Conservation (phyloP, 1,140 invertebrate genomes). For the Lineus longissimus region DNA sequence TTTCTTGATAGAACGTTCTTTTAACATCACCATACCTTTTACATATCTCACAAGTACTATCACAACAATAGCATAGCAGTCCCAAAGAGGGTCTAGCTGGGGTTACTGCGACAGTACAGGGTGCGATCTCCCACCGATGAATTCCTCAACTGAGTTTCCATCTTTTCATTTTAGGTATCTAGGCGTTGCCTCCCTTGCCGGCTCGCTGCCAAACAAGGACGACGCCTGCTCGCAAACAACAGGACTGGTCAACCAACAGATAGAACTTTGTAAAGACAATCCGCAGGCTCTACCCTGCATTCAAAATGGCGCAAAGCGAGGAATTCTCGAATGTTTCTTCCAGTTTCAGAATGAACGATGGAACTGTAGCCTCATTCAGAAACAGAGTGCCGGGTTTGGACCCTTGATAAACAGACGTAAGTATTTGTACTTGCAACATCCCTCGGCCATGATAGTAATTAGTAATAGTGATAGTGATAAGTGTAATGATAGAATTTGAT, state of each 20-base stretch:
- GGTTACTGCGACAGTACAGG: no score
- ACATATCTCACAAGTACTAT: no score
- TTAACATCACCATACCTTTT: no score
- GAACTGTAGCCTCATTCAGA: constrained; percentile 45
- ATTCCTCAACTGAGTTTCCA: no score
- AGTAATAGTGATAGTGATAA: constrained; percentile 6
- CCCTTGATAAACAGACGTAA: constrained; percentile 77
- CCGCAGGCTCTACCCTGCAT: constrained; percentile 46
- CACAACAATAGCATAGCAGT: no score
- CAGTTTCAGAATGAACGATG: constrained; percentile 49
- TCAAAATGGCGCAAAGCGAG: constrained; percentile 39
- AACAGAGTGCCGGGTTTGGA: constrained; percentile 65
- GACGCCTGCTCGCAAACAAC: constrained; percentile 59
- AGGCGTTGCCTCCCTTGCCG: constrained; percentile 55
- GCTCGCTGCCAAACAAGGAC: constrained; percentile 23
- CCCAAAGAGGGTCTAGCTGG: no score
- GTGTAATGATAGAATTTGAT: constrained; percentile 2
- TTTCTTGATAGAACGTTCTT: no score
- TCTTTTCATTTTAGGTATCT: constrained; percentile 55
- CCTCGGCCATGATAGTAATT: no score
- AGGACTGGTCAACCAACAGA: constrained; percentile 39
- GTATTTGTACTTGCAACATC: no score
- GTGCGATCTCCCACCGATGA: no score
- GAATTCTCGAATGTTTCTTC: constrained; percentile 46
- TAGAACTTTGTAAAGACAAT: constrained; percentile 41